A percentile compares a stretch with the other conserved stretches of the same genome.
Conservation (phyloP, 2,113 vertebrate species). For the Mormyrus lacerda region DNA sequence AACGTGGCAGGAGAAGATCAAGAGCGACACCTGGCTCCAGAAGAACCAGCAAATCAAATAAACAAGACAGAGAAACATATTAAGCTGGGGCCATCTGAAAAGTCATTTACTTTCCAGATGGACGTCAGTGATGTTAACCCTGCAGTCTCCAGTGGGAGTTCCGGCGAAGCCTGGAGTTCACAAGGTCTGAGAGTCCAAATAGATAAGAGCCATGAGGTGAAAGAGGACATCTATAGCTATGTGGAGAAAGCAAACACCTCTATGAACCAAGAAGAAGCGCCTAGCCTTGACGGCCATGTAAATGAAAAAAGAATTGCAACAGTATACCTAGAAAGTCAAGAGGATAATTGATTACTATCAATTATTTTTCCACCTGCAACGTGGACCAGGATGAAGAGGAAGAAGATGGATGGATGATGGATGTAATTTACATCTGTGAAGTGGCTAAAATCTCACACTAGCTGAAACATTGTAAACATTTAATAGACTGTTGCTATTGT, state of each 20-base stretch:
- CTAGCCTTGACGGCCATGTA: background rate
- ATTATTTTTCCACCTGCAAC: background rate
- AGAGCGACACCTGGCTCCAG: conserved; percentile 18
- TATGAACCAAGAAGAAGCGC: background rate
- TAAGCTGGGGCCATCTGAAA: conserved; percentile 59
- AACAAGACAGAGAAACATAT: conserved; percentile 46
- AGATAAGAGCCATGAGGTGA: background rate
- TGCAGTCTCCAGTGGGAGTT: conserved; percentile 32
- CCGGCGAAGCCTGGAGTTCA: conserved; percentile 32
- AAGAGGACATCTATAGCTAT: background rate
- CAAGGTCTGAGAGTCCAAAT: conserved; percentile 30
- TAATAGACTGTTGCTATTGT: background rate
- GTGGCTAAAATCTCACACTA: background rate
- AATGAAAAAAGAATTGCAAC: conserved; percentile 73
- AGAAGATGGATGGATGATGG: background rate
- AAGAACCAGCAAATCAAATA: conserved; percentile 46
- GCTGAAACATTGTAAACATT: background rate
- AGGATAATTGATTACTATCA: conserved; percentile 47
- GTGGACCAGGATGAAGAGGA: background rate
- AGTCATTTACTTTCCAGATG: conserved; percentile 75
- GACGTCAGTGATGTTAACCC: conserved; percentile 54
- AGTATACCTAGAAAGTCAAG: conserved; percentile 72
- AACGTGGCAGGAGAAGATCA: conserved; percentile 8
- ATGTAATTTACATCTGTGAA: background rate
- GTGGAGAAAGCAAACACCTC: background rate